These are phyloP conservation scores for Malthinus flaveolus DNA, from an alignment of 2,888 invertebrate species.

Conservation along the genomic window DNA sequence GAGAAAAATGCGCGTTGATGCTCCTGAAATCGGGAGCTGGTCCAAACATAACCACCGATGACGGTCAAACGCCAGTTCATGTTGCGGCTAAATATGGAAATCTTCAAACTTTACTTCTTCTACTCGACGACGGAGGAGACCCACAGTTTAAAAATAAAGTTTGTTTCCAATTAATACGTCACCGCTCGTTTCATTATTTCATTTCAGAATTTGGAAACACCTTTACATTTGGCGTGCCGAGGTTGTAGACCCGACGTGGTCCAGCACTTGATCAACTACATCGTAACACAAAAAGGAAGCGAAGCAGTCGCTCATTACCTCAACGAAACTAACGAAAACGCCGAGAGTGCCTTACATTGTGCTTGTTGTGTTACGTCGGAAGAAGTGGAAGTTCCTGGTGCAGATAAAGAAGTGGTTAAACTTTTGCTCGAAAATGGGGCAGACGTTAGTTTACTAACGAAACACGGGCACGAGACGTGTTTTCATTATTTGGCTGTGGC, in stretches of 20 bases:
- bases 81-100: constrained; percentile 94
- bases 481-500: constrained; percentile 94
- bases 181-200: not conserved
- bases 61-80: constrained; percentile 96
- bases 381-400: constrained; percentile 72
- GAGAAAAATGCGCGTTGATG: constrained; percentile 94
- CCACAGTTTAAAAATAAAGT: constrained; percentile 91
- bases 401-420: constrained; percentile 86
- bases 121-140: constrained; percentile 94
- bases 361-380: constrained; percentile 87
- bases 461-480: constrained; percentile 87
- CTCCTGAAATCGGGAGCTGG: constrained; percentile 96
- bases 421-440: constrained; percentile 89
- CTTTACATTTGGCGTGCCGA: constrained; percentile 91
- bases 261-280: constrained; percentile 80
- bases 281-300: constrained; percentile 73
- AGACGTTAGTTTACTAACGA: constrained; percentile 83
- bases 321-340: constrained; percentile 87
- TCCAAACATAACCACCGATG: constrained; percentile 92
- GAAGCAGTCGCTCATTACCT: constrained; percentile 83
- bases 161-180: constrained; percentile 34
- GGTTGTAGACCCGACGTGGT: constrained; percentile 86
- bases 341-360: constrained; percentile 93
- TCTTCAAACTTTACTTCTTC: constrained; percentile 78
- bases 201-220: constrained; percentile 87